A percentile compares a stretch with the other conserved stretches of the same genome.
Conservation (phyloP, 2,797 vertebrate species). For the Micromesistius poutassou region DNA sequence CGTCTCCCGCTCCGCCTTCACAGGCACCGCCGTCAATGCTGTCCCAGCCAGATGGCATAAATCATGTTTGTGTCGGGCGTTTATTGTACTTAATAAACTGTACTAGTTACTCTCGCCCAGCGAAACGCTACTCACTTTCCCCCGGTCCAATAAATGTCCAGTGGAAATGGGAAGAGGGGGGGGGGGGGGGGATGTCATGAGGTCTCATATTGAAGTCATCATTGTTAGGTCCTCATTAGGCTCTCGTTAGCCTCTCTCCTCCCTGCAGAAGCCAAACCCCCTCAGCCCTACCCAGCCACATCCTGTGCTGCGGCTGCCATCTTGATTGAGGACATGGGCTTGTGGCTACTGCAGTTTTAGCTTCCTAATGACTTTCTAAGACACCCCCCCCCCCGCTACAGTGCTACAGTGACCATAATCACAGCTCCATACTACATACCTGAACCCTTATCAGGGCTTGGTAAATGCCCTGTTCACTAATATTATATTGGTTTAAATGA, state of each 20-base stretch:
- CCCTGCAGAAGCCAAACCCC: background rate
- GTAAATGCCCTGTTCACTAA: background rate
- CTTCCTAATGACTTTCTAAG: conserved; percentile 23
- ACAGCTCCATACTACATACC: background rate
- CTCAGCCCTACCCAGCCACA: background rate
- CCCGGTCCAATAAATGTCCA: conserved; percentile 60
- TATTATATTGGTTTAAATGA: background rate
- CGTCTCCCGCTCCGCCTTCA: background rate
- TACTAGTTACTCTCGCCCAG: conserved; percentile 59
- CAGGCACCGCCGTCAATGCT: background rate
- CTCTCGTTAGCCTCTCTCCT: conserved; percentile 37
- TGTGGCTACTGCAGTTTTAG: conserved; percentile 28
- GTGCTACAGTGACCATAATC: background rate
- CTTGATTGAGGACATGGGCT: conserved; percentile 26
- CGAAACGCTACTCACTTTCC: conserved; percentile 40
- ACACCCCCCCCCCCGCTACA: background rate
- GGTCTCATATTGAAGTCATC: conserved; percentile 64
- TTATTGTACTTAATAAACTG: conserved; percentile 55
- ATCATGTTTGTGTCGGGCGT: conserved; percentile 53
- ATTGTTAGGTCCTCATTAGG: conserved; percentile 42
- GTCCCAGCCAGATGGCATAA: conserved; percentile 51
- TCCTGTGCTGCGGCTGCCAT: conserved; percentile 26
- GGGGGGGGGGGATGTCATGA: conserved; percentile 14
- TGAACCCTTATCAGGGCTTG: background rate
- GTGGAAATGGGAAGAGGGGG: conserved; percentile 34